Base-by-base conservation (phyloP, 2,797 vertebrate genomes). In the Limosa lapponica region DNA sequence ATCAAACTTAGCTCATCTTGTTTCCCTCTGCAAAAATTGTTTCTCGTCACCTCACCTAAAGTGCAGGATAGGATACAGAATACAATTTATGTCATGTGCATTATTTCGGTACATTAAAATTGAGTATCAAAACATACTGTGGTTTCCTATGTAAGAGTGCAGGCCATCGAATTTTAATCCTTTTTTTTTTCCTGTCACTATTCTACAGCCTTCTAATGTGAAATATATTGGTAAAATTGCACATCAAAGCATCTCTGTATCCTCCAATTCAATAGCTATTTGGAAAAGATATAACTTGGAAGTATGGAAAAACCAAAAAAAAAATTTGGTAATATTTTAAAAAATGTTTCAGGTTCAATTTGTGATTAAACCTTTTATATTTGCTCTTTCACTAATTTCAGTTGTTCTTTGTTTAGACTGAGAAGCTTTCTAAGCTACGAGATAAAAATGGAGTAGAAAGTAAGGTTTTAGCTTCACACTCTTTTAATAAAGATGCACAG, bases 291-390 rank as follows among this genome's bases (percentile, higher is more conserved):
- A 23, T 9, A 46, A 14, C 11, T 49, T 65, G 27, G 10, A 72
- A 51, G 6, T 54, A 7, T 27, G 8, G 5, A 7, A 13, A 65
- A 34, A 57, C 36, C 3, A 10, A 22, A 66, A 4, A 10, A 25
- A 73, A 66, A 70, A 55, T 55, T 71, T 71, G 23, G 4, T 4
- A 72, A 24, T 39, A 14, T 39, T 48, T 24, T 36, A 0, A 66
- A 54, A 57, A 58, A 54, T 4, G 0, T 37, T 58, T 70, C 37
- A 12, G 6, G 4, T 3, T 54, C 1, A 1, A 8, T 43, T 28
- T 70, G 3, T 62, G 3, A 41, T 71, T 87, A 34, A 41, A 1
- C 1, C 1, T 61, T 19, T 57, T 44, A 16, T 69, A 57, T 46
- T 78, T 57, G 43, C 1, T 6, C 13, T 73, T 78, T 25, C 43